phyloP scores from a whole-genome alignment of 2,797 vertebrate genomes.

The Lepilemur septentrionalis region DNA sequence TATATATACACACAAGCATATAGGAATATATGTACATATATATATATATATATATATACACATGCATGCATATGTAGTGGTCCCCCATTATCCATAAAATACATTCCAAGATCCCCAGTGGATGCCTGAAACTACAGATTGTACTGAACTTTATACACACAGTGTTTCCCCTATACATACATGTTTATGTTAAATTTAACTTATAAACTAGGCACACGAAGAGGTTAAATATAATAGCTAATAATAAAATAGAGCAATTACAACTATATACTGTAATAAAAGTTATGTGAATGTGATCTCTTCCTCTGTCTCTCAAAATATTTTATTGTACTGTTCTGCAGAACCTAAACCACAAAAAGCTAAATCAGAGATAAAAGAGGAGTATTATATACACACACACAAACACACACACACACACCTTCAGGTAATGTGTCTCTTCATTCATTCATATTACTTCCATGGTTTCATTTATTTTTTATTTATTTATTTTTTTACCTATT shows the following conservation, averaged over 20 bases:
- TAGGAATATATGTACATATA: background rate
- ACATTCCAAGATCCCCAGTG: background rate
- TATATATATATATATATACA: background rate
- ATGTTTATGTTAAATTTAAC: background rate
- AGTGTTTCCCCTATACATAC: background rate
- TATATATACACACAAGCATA: background rate
- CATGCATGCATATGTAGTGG: background rate
- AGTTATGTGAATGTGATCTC: background rate
- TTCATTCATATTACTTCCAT: background rate
- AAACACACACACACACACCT: background rate
- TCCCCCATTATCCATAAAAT: background rate
- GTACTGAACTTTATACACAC: background rate
- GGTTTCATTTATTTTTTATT: background rate
- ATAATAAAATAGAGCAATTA: background rate
- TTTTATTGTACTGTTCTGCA: background rate
- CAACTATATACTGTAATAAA: background rate
- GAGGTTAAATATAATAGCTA: background rate
- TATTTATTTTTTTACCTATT: background rate
- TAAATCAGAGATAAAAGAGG: background rate
- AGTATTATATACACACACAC: background rate
- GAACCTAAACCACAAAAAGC: background rate
- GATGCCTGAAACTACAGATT: background rate
- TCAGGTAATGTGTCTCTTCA: background rate
- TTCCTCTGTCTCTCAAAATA: background rate
- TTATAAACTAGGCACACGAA: background rate